phyloP scores from a whole-genome alignment of 2,113 vertebrate genomes.

The Hypomesus transpacificus region DNA sequence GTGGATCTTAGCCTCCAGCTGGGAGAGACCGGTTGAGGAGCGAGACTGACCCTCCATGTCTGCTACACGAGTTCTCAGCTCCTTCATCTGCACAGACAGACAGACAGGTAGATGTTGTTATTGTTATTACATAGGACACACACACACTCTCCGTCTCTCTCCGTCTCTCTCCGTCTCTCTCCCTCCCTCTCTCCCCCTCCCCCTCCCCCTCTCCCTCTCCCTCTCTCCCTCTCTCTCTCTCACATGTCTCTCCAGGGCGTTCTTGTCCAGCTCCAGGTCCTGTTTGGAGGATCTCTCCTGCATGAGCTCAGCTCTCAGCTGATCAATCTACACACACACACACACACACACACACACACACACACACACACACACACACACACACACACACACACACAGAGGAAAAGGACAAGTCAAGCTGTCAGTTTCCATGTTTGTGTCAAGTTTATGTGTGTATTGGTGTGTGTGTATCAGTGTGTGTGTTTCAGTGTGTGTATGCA shows the following conservation, averaged over 20 bases:
- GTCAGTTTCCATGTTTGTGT: no score
- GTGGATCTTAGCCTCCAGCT: constrained; percentile 83
- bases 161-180: no score
- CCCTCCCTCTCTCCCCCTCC: no score
- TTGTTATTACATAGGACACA: no score
- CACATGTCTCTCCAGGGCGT: constrained; percentile 90
- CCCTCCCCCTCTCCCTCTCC: no score
- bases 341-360: not conserved
- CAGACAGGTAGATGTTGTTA: not conserved
- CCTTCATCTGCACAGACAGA: constrained; percentile 79
- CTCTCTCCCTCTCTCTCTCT: not conserved
- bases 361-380: no score
- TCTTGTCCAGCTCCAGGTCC: constrained; percentile 94
- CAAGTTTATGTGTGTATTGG: no score
- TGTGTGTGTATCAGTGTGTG: no score
- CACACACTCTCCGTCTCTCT: no score
- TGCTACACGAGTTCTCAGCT: constrained; percentile 81
- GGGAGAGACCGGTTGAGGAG: constrained; percentile 74
- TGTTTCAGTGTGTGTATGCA: no score
- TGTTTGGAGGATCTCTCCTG: constrained; percentile 88
- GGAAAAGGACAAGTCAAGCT: no score
- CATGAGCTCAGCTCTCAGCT: constrained; percentile 87
- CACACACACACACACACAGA: no score
- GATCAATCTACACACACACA: constrained; percentile 74
- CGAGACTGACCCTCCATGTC: constrained; percentile 84